These are phyloP conservation scores for Pinctada fucata DNA, from an alignment of 2,888 invertebrate genomes.

Conservation along the genomic window DNA sequence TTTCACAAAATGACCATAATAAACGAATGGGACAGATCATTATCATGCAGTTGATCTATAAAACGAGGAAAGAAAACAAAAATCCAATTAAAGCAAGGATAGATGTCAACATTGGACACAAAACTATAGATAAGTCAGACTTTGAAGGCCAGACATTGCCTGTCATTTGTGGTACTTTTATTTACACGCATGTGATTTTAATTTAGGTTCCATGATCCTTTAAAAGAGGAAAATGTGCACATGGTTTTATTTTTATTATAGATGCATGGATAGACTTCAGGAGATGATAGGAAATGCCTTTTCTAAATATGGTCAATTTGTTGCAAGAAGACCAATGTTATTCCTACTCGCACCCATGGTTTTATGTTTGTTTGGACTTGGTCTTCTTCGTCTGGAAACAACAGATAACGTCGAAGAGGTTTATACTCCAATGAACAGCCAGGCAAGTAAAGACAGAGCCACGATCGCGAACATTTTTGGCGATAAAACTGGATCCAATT, in stretches of 20 bases:
- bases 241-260: not conserved
- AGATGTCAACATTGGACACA: too few species aligned
- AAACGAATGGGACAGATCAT: too few species aligned
- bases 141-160: too few species aligned
- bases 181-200: too few species aligned
- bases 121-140: too few species aligned
- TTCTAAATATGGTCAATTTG: constrained; percentile 17
- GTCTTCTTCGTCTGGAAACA: constrained; percentile 11
- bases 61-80: too few species aligned
- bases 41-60: too few species aligned
- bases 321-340: constrained; percentile 4
- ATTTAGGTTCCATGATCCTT: too few species aligned
- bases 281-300: constrained; percentile 5
- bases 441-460: constrained; percentile 9
- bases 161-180: too few species aligned
- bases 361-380: constrained; percentile 11
- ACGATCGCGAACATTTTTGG: constrained; percentile 1
- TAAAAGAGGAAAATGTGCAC: too few species aligned
- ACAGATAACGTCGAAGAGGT: constrained; percentile 5
- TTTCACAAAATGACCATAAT: too few species aligned
- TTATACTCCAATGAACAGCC: constrained; percentile 27
- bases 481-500: constrained; percentile 15
- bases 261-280: constrained; percentile 8
- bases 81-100: too few species aligned
- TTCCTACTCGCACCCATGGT: constrained; percentile 5